Conservation (phyloP, 2,797 vertebrate genomes). For the Neopelma chrysocephalum region DNA sequence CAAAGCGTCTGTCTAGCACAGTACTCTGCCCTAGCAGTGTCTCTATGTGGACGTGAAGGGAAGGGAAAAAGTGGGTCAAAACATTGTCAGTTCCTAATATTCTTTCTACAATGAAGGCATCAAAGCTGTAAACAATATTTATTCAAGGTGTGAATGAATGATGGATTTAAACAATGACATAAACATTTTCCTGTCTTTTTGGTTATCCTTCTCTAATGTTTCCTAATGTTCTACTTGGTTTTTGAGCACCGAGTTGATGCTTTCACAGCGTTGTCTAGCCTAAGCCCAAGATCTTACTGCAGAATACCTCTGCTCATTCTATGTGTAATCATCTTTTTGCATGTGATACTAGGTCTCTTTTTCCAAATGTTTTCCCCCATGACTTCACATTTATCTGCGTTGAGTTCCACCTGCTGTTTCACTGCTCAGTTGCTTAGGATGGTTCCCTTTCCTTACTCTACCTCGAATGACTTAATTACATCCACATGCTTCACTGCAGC, state of each 20-base stretch:
- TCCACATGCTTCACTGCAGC: background rate
- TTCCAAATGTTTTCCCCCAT: background rate
- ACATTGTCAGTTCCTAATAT: background rate
- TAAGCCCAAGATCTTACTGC: background rate
- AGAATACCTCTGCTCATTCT: background rate
- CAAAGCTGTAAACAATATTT: background rate
- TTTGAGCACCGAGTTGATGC: background rate
- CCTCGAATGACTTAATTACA: fast-evolving
- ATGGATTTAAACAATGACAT: background rate
- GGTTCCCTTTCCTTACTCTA: background rate
- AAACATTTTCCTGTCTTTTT: background rate
- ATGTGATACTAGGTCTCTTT: background rate
- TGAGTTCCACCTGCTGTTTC: background rate
- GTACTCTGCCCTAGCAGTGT: background rate
- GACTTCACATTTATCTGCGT: background rate
- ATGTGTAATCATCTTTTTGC: background rate
- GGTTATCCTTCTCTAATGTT: background rate
- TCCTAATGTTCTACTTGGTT: background rate
- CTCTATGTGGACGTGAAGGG: background rate
- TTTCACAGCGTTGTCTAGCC: background rate
- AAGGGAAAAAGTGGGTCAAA: background rate
- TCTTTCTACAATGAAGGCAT: background rate
- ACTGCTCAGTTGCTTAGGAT: background rate
- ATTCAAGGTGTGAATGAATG: background rate
- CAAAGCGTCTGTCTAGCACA: background rate